Evolutionary conservation across 2,113 vertebrate species (phyloP).

Genomic region (Esox niger): DNA sequence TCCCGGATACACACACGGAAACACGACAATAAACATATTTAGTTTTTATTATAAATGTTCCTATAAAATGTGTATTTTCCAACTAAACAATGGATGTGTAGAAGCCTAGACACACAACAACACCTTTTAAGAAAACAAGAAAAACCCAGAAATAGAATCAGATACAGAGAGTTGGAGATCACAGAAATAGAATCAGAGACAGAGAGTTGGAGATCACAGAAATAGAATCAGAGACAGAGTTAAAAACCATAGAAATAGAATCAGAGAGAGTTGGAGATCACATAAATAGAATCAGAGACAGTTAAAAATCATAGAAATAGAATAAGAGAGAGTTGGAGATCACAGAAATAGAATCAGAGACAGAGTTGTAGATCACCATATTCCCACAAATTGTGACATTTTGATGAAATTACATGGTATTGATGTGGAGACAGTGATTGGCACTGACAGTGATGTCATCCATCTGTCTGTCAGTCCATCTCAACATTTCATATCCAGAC

Average conservation of each 20-base stretch:
- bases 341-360: conserved; percentile 10
- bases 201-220: not conserved
- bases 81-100: conserved; percentile 9
- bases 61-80: conserved; percentile 42
- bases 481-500: too few species aligned
- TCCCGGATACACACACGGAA: not conserved
- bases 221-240: conserved; percentile 8
- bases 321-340: conserved; percentile 7
- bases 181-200: conserved; percentile 9
- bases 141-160: conserved; percentile 10
- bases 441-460: too few species aligned
- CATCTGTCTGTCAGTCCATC: too few species aligned
- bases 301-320: conserved; percentile 6
- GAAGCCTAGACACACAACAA: conserved; percentile 13
- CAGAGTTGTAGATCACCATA: not conserved
- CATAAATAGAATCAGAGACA: conserved; percentile 3
- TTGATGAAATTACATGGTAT: too few species aligned
- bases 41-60: conserved; percentile 64
- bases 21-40: not conserved
- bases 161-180: not conserved
- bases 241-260: too few species aligned
- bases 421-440: too few species aligned
- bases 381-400: too few species aligned
- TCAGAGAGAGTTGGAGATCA: conserved; percentile 1
- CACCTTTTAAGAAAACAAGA: not conserved